Base-by-base conservation (phyloP, 2,797 vertebrate species). In the Bovichtus diacanthus region DNA sequence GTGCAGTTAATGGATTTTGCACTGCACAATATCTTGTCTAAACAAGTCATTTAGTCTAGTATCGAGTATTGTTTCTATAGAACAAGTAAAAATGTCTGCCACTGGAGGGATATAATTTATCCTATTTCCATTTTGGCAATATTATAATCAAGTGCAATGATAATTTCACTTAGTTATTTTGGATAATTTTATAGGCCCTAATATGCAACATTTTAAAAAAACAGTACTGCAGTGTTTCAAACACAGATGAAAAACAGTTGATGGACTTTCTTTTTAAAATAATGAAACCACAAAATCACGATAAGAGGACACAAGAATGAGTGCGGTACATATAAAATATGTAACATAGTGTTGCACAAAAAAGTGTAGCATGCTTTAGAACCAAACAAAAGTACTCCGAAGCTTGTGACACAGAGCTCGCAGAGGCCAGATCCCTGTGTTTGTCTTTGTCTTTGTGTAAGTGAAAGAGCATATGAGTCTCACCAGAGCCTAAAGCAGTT, bases 391-490 rank as follows among this genome's bases (percentile, higher is more conserved):
- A 23, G 10, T 15, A 7, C 19, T 21, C 12, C 19, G 27, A 38
- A 47, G 47, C 19, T 44, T 44, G 38, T 34, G 51, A 29, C 23
- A 34, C 13, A 61, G 44, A 31, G 41, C 4, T 61, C 47, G 50
- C 41, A 7, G 55, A 72, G 46, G 66, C 59, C 84, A 81, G 66
- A 72, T 68, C 46, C 15, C 76, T 64, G 34, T 64, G 34, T 71
- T 79, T 80, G 58, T 59, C 38, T 71, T 79, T 80, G 58, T 59
- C 38, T 71, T 47, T 50, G 58, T 67, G 58, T 76, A 83, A 90
- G 83, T 70, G 62, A 85, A 86, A 82, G 69, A 86, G 74, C 88
- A 87, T 82, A 80, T 87, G 87, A 87, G 50, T 62, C 73, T 67
- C 27, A 41, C 31, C 56, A 59, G 67, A 73, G 71, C 69, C 78